phyloP scores from a whole-genome alignment of 2,888 invertebrate species.

The Eupithecia dodoneata region DNA sequence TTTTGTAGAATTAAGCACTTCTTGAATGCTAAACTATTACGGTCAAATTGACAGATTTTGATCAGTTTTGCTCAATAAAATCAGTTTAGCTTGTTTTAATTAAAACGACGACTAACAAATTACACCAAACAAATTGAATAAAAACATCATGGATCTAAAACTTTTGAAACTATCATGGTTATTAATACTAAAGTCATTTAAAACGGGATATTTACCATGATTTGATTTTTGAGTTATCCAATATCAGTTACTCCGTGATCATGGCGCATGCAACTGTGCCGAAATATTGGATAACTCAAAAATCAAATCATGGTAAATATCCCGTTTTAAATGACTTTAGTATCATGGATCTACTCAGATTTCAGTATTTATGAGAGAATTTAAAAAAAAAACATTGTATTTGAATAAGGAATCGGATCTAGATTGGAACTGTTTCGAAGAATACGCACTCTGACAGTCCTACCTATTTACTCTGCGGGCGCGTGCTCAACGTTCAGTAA shows the following conservation, averaged over 20 bases:
- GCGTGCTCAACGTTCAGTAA: slow-evolving; percentile 55
- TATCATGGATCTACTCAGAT: neutral
- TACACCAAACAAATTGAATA: neutral
- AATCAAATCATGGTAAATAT: no score
- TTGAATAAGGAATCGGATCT: neutral
- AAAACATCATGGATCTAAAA: neutral
- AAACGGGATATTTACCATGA: no score
- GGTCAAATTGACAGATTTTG: neutral
- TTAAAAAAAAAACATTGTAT: neutral
- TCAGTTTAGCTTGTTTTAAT: neutral
- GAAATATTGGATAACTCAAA: no score
- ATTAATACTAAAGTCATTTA: no score
- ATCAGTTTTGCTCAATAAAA: neutral
- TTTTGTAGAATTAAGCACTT: neutral
- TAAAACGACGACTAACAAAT: neutral
- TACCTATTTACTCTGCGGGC: slow-evolving; percentile 49
- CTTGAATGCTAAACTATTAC: neutral
- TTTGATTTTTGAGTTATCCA: no score
- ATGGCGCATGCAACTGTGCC: no score
- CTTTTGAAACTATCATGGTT: no score
- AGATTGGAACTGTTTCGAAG: neutral
- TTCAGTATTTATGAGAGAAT: neutral
- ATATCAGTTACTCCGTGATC: no score
- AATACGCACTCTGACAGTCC: slow-evolving; percentile 13
- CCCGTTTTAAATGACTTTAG: no score